Evolutionary conservation across 92 coral and sea anemone genomes (phyloP), one percentile per base, ranked within the genome.

Genomic region (Umimayanthus chanpuru): DNA sequence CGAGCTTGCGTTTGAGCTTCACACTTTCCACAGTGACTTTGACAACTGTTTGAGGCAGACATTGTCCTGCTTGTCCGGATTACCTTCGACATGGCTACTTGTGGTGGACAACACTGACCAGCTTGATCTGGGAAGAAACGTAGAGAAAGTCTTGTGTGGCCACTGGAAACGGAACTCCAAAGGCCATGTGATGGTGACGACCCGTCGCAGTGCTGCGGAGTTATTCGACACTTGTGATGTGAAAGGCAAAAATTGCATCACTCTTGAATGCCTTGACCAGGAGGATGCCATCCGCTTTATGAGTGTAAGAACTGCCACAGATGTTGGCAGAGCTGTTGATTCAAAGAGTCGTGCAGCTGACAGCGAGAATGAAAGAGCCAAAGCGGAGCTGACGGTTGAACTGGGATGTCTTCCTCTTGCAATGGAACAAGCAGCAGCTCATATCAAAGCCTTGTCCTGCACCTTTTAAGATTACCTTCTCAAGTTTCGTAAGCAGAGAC

Each of bases 361-460:
- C 55, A 77, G 28, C 6, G 47, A 73, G 53, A 4, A 55, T 14
- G 14, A 82, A 28, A 36, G 8, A 6, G 81, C 30, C 4, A 43
- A 21, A 36, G 80, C 64, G 40, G 68, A 61, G 21, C 85, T 92
- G 36, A 75, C 47, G 64, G 58, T 76, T 2, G 90, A 89, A 74
- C 92, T 92, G 23, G 94, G 94, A 29, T 47, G 89, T 9, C 80
- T 89, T 9, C 94, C 94, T 0, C 64, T 92, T 41, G 94, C 94
- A 9, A 38, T 92, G 56, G 94, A 92, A 18, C 94, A 92, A 76
- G 94, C 92, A 9, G 85, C 85, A 18, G 90, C 94, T 4, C 85
- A 89, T 49, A 89, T 92, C 75, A 86, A 71, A 21, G 76, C 68
- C 4, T 73, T 86, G n/a, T 36, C 36, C 9, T 65, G 88, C 43